phyloP scores from a whole-genome alignment of 1,140 invertebrate species.

The Ceratosolen fusciceps region DNA sequence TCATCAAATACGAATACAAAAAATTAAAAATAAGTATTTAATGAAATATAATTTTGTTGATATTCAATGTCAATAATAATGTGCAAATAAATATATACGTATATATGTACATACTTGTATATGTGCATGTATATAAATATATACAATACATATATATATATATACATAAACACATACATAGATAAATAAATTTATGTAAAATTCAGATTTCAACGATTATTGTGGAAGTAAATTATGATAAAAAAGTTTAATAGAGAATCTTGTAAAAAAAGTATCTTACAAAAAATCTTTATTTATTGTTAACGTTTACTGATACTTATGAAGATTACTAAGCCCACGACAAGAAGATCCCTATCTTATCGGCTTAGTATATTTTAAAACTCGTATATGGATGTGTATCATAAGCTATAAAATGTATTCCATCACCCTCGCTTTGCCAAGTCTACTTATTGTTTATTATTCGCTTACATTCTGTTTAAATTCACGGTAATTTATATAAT shows the following conservation, averaged over 20 bases:
- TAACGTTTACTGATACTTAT: neutral
- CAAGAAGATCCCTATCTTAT: slow-evolving; percentile 15
- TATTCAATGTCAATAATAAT: slow-evolving; percentile 34
- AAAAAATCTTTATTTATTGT: neutral
- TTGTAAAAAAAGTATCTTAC: slow-evolving; percentile 2
- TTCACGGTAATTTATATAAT: neutral
- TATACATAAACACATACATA: neutral
- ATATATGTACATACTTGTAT: neutral
- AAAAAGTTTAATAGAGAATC: neutral
- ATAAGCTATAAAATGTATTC: neutral
- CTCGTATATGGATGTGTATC: neutral
- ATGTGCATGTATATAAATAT: neutral
- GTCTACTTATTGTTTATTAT: neutral
- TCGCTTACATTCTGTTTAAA: neutral
- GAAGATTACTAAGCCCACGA: slow-evolving; percentile 6
- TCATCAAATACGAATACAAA: slow-evolving; percentile 22
- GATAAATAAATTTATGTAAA: slow-evolving; percentile 25
- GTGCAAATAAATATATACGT: slow-evolving; percentile 20
- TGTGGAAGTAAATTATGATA: neutral
- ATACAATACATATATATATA: neutral
- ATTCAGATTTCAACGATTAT: slow-evolving; percentile 3
- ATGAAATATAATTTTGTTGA: slow-evolving; percentile 33
- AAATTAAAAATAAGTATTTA: slow-evolving; percentile 18
- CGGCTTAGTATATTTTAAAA: slow-evolving; percentile 13
- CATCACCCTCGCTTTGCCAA: neutral